Base-by-base conservation (phyloP, 2,888 invertebrate species). In the Caenorhabditis panamensis region DNA sequence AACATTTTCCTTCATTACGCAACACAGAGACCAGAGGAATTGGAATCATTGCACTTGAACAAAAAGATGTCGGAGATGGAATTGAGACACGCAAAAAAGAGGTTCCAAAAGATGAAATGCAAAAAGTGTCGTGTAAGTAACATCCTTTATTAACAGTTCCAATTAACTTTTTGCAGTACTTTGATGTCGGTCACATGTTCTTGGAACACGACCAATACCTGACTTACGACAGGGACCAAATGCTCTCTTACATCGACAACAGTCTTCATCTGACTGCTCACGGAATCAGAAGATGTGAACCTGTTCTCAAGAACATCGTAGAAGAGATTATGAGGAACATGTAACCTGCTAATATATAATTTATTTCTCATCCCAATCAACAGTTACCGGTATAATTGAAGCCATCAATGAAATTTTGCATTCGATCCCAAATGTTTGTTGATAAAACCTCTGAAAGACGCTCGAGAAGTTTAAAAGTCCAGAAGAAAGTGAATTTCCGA, bases 221-320 rank as follows among this genome's bases (percentile, higher is more conserved):
- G 41, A 58, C 69, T 31, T 77, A 51, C 24, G 77, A 77, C 36
- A 49, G 41, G 5, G 41, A 64, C 0, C 41, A 49, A 11, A 63
- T 69, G 64, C n/a, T 68, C 13, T 36, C 77, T 2, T 64, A 59
- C 20, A 31, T 63, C n/a, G 77, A 77, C 51, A 77, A 77, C 18
- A 28, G 64, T 1, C 37, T 69, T n/a, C 77, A 77, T 47, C 20
- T 77, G 11, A 77, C 77, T n/a, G 54, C 37, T 26, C n/a, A 63
- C 5, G 77, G 69, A 51, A 37, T 77, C 2, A 37, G 63, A 13
- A n/a, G 37, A 9, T 62, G 58, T 37, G 64, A 77, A 41, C 63
- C 63, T 1, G 51, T 58, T 41, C 56, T 77, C 5, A 37, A 37
- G 9, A 64, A 36, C 16, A 3, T 77, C 26, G 53, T 59, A 8